Conservation (phyloP, 2,113 vertebrate species). For the Vidua macroura region DNA sequence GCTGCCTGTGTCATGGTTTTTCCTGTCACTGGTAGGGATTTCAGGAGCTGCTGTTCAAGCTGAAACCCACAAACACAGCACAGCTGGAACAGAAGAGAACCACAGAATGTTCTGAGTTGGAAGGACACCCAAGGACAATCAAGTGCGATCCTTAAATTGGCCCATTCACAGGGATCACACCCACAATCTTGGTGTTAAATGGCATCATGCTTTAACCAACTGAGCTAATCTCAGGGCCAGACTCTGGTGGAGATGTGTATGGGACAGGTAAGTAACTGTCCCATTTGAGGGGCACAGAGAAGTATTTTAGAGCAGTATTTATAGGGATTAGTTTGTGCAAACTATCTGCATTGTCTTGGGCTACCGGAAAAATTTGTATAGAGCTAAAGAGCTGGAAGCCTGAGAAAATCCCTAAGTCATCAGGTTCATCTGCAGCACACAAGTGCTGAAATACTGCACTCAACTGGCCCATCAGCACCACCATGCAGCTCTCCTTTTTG, state of each 20-base stretch:
- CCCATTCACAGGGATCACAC: neutral
- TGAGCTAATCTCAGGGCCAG: neutral
- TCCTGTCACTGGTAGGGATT: neutral
- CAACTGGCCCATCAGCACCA: neutral
- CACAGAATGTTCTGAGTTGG: neutral
- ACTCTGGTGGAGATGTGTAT: neutral
- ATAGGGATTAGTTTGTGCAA: neutral
- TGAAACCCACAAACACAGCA: neutral
- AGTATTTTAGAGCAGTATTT: neutral
- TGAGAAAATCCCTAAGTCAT: neutral
- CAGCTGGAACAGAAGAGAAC: neutral
- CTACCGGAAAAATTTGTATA: neutral
- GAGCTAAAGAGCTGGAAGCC: neutral
- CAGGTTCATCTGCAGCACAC: neutral
- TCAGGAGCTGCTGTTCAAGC: neutral
- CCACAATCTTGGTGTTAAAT: rapidly evolving
- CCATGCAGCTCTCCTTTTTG: neutral
- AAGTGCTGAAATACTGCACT: neutral
- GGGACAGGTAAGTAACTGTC: neutral
- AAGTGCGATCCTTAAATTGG: neutral
- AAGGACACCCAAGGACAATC: neutral
- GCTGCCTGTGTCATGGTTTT: neutral
- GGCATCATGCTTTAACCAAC: neutral
- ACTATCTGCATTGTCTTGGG: neutral
- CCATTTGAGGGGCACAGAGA: neutral